phyloP scores from a whole-genome alignment of 2,797 vertebrate genomes.

The Simalia tracyae region DNA sequence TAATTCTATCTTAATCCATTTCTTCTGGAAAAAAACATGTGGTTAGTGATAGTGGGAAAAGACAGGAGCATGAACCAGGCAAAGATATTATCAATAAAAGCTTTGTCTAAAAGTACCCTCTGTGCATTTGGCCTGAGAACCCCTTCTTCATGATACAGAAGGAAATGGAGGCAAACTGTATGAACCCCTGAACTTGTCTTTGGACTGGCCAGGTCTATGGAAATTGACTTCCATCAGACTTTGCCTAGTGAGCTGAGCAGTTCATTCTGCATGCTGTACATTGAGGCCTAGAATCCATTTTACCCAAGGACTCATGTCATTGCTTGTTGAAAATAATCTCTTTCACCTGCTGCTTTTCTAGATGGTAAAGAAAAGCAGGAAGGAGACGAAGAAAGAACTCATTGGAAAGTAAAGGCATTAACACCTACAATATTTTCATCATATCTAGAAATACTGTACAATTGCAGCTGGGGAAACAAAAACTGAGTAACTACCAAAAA shows the following conservation, averaged over 20 bases:
- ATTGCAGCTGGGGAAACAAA: slow-evolving; percentile 16
- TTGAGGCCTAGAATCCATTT: background rate
- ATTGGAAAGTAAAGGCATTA: background rate
- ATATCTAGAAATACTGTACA: background rate
- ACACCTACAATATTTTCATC: background rate
- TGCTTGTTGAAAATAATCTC: background rate
- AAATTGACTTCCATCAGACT: background rate
- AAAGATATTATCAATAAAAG: background rate
- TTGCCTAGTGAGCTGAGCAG: background rate
- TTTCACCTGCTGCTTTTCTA: background rate
- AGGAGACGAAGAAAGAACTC: background rate
- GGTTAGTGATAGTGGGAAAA: background rate
- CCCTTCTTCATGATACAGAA: background rate
- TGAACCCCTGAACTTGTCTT: background rate
- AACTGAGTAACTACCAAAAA: background rate
- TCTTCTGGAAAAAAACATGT: background rate
- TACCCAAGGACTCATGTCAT: background rate
- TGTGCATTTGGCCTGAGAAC: background rate
- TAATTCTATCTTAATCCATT: background rate
- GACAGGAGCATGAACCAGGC: background rate
- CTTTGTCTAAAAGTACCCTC: background rate
- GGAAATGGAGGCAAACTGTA: background rate
- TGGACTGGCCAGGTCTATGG: background rate
- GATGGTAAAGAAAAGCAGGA: background rate
- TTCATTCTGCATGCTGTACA: background rate